A percentile compares a stretch with the other conserved stretches of the same genome.
These are phyloP conservation scores for Gobius niger DNA, from an alignment of 2,113 vertebrate species.

Conservation along the genomic window DNA sequence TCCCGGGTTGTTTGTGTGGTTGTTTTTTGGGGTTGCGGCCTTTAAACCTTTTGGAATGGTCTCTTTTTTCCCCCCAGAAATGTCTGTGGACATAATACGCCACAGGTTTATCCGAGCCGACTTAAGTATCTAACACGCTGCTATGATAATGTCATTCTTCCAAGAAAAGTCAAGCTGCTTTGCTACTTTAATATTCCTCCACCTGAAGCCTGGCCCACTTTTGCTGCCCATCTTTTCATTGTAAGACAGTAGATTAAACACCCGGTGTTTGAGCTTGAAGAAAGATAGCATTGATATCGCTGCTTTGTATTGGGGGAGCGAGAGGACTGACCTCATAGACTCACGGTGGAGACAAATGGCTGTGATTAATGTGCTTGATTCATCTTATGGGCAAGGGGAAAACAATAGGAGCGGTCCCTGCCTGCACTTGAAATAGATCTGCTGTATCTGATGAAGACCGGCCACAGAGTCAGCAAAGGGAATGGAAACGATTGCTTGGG, in stretches of 20 bases:
- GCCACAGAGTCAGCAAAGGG: background rate
- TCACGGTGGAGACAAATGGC: slow-evolving; percentile 63
- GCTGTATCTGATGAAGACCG: slow-evolving; percentile 23
- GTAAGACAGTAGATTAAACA: no score
- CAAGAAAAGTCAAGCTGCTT: slow-evolving; percentile 65
- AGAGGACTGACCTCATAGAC: slow-evolving; percentile 61
- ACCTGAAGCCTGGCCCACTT: no score
- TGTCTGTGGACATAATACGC: no score
- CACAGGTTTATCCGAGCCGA: no score
- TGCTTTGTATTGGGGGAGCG: slow-evolving; percentile 10
- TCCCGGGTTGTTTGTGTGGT: no score
- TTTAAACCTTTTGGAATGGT: no score
- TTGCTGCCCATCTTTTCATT: no score
- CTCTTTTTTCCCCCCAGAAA: no score
- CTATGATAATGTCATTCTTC: slow-evolving; percentile 32
- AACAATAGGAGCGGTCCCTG: slow-evolving; percentile 37
- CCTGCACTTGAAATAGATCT: slow-evolving; percentile 32
- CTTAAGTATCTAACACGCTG: no score
- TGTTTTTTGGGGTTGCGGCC: no score
- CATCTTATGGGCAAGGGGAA: slow-evolving; percentile 47
- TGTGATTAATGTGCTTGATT: slow-evolving; percentile 64
- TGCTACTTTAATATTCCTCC: slow-evolving; percentile 61
- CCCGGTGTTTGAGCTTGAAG: no score
- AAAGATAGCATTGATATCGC: no score
- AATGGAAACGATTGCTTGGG: background rate